Evolutionary conservation across 2,113 vertebrate species (phyloP).

Genomic region (Nanorana parkeri): DNA sequence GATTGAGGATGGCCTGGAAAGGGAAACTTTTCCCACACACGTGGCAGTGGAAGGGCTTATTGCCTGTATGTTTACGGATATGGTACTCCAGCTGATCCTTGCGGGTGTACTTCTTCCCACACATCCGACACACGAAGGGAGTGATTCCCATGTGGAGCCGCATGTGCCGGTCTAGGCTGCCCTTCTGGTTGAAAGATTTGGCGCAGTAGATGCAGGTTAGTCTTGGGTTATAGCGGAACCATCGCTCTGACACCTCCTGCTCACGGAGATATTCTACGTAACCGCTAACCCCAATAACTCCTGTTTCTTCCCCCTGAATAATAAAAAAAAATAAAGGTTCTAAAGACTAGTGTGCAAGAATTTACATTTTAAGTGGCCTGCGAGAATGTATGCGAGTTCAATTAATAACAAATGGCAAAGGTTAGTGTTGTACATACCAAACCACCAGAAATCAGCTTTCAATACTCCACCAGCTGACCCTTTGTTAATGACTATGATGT

Average conservation of each 20-base stretch:
- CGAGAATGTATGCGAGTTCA: too few species aligned
- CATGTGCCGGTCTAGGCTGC: constrained; percentile 98
- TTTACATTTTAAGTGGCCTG: too few species aligned
- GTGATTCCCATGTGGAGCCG: constrained; percentile 99
- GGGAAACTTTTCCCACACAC: constrained; percentile 98
- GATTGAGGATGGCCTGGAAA: constrained; percentile 99
- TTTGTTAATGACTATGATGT: too few species aligned
- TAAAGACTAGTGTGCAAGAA: too few species aligned
- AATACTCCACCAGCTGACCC: too few species aligned
- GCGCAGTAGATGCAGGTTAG: constrained; percentile 99
- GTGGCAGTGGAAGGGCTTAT: constrained; percentile 98
- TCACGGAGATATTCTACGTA: constrained; percentile 97
- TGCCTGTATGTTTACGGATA: constrained; percentile 98
- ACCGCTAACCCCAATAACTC: constrained; percentile 88
- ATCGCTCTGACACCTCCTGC: constrained; percentile 93
- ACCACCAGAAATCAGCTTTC: too few species aligned
- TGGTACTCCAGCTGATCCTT: constrained; percentile 99
- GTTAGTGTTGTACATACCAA: too few species aligned
- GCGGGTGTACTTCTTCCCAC: constrained; percentile 98
- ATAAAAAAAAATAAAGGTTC: constrained; percentile 9
- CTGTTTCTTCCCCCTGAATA: constrained; percentile 86
- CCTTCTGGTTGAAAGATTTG: constrained; percentile 99
- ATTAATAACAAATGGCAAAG: too few species aligned
- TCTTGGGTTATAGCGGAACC: constrained; percentile 97
- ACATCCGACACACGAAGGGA: constrained; percentile 96